phyloP scores from a whole-genome alignment of 2,888 invertebrate species.

The Adelphocoris suturalis region DNA sequence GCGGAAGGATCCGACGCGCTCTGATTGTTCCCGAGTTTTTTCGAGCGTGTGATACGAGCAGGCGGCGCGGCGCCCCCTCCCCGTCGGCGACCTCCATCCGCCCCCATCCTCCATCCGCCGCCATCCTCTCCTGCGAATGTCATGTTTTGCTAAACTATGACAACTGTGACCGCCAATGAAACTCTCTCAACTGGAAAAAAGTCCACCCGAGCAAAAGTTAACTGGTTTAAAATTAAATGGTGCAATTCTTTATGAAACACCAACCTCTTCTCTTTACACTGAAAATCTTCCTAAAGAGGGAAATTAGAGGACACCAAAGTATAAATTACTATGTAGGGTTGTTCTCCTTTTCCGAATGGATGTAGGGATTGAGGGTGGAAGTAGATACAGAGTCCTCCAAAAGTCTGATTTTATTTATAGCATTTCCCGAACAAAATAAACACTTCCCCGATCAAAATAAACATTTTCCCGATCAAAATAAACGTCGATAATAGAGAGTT shows the following conservation, averaged over 20 bases:
- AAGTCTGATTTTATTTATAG: no score
- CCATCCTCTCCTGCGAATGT: not conserved
- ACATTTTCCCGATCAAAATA: no score
- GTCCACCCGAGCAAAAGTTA: slow-evolving; percentile 14
- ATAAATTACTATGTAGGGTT: no score
- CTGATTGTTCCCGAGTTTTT: slow-evolving; percentile 46
- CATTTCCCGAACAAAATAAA: no score
- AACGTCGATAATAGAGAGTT: no score
- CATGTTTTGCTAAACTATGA: slow-evolving; percentile 39
- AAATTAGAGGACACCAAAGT: not conserved
- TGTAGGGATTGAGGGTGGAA: no score
- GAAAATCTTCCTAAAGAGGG: not conserved
- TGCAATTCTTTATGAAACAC: not conserved
- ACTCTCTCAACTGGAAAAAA: slow-evolving; percentile 21
- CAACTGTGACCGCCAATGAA: slow-evolving; percentile 32
- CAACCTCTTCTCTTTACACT: not conserved
- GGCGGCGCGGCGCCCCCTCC: slow-evolving; percentile 13
- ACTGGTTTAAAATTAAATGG: slow-evolving; percentile 31
- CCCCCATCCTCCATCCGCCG: not conserved
- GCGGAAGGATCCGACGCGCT: slow-evolving; percentile 22
- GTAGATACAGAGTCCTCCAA: no score
- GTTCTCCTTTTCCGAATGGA: no score
- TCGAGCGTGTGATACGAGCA: slow-evolving; percentile 62
- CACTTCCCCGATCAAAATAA: no score
- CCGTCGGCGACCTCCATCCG: not conserved